Evolutionary conservation across 2,888 invertebrate genomes (phyloP).

Genomic region (Lottia gigantea): DNA sequence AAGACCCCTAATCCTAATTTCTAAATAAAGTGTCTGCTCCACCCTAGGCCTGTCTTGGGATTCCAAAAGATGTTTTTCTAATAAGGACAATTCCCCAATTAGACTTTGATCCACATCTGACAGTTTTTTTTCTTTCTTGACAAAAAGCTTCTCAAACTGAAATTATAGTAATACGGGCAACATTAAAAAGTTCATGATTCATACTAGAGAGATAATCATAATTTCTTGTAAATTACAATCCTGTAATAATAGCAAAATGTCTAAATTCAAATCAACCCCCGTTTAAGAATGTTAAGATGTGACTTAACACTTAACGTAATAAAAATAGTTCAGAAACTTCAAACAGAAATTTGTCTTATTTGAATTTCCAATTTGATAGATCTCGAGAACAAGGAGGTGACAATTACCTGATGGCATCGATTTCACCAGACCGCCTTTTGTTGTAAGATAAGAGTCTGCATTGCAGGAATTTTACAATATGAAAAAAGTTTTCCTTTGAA

Average conservation of each 20-base stretch:
- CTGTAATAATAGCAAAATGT: too few relatives aligned
- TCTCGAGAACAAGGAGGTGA: conserved; percentile 13
- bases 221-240: too few relatives aligned
- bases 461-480: conserved; percentile 1
- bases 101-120: not conserved
- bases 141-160: not conserved
- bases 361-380: not conserved
- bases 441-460: conserved; percentile 12
- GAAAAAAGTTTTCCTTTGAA: not conserved
- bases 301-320: too few relatives aligned
- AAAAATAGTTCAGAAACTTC: too few relatives aligned
- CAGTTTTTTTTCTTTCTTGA: not conserved
- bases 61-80: conserved; percentile 1
- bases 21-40: too few relatives aligned
- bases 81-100: not conserved
- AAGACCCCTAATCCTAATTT: too few relatives aligned
- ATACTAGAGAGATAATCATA: too few relatives aligned
- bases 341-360: conserved; percentile 1
- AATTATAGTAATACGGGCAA: not conserved
- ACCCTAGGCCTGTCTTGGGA: too few relatives aligned
- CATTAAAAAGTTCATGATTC: too few relatives aligned
- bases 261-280: too few relatives aligned
- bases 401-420: conserved; percentile 17
- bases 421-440: conserved; percentile 19
- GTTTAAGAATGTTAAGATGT: too few relatives aligned